phyloP scores from a whole-genome alignment of 53 echinoderm and acorn worm genomes.

The Astropecten irregularis region DNA sequence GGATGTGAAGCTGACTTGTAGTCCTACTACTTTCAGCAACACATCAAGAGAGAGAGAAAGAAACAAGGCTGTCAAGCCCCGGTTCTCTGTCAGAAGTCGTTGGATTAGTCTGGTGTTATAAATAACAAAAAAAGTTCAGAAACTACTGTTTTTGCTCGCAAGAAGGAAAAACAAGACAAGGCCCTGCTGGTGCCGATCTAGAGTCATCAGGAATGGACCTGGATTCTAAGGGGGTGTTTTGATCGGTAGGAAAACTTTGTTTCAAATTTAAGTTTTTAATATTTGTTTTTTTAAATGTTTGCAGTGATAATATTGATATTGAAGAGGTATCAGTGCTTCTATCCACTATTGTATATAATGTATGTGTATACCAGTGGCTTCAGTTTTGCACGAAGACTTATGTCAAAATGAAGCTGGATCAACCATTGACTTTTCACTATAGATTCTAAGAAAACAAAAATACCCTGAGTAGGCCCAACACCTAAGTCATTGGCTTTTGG shows the following conservation, averaged over 20 bases:
- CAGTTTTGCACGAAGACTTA: too few relatives aligned
- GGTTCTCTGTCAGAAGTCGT: background rate
- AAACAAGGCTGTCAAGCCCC: slow-evolving; percentile 1
- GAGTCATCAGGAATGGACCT: slow-evolving; percentile 42
- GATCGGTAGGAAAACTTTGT: slow-evolving; percentile 28
- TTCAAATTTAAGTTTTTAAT: background rate
- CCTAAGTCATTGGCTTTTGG: too few relatives aligned
- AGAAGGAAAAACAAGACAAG: slow-evolving; percentile 1
- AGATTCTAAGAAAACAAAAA: too few relatives aligned
- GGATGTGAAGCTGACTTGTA: slow-evolving; percentile 29
- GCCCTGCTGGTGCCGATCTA: slow-evolving; percentile 47
- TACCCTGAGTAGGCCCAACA: too few relatives aligned
- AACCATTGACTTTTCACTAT: too few relatives aligned
- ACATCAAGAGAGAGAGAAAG: slow-evolving; percentile 31
- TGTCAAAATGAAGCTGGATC: too few relatives aligned
- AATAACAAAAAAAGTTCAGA: slow-evolving; percentile 29
- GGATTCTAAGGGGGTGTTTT: slow-evolving; percentile 43
- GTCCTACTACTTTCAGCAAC: slow-evolving; percentile 31
- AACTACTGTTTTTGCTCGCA: slow-evolving; percentile 32
- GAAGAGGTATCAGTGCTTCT: too few relatives aligned
- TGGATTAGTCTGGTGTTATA: slow-evolving; percentile 26
- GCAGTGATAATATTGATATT: background rate
- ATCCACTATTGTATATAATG: too few relatives aligned
- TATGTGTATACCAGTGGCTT: too few relatives aligned
- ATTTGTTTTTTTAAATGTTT: background rate